phyloP scores from a whole-genome alignment of 2,888 invertebrate species.

The Emesis russula region DNA sequence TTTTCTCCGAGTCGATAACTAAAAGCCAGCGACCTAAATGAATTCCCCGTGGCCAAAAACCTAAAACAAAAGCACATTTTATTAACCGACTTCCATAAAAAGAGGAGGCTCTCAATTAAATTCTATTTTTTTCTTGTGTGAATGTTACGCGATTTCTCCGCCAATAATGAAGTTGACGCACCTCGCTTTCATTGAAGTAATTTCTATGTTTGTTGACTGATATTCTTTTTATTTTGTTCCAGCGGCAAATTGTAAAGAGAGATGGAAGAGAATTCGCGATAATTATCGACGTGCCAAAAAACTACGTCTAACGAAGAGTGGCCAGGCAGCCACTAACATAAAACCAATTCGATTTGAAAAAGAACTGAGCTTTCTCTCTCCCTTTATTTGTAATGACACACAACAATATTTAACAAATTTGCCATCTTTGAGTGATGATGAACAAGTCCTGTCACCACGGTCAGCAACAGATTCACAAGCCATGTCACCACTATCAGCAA shows the following conservation, averaged over 20 bases:
- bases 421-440: neutral
- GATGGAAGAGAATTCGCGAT: conserved; percentile 16
- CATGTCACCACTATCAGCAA: conserved; percentile 9
- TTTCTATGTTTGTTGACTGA: neutral
- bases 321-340: neutral
- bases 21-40: conserved; percentile 6
- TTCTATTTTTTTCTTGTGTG: no score
- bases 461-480: conserved; percentile 5
- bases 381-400: neutral
- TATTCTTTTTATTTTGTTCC: neutral
- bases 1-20: neutral
- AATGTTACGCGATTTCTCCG: no score
- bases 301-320: conserved; percentile 8
- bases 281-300: conserved; percentile 5
- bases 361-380: conserved; percentile 17
- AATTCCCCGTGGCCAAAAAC: conserved; percentile 5
- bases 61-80: neutral
- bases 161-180: no score
- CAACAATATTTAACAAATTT: no score
- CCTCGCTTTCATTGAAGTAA: no score
- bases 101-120: no score
- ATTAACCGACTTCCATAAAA: no score
- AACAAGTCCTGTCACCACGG: neutral
- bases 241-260: conserved; percentile 19
- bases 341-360: conserved; percentile 13